These are phyloP conservation scores for Samia ricini DNA, from an alignment of 1,140 invertebrate genomes.

Conservation along the genomic window DNA sequence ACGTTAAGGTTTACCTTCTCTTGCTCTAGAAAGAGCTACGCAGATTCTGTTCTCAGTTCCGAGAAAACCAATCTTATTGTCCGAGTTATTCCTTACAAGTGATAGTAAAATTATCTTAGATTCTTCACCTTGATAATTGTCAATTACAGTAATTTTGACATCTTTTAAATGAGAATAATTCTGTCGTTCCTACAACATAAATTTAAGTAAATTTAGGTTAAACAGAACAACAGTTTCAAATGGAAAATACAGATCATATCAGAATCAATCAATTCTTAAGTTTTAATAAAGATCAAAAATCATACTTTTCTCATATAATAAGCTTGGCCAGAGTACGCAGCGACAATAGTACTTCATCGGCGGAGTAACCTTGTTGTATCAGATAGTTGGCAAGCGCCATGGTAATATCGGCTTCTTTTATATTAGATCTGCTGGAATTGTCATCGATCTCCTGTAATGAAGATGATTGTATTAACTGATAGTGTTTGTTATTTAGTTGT, in stretches of 20 bases:
- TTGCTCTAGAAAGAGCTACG: slow-evolving; percentile 90
- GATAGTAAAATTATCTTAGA: slow-evolving; percentile 91
- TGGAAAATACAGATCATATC: too few species aligned
- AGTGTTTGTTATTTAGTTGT: too few species aligned
- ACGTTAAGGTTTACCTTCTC: slow-evolving; percentile 79
- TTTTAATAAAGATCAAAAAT: not conserved
- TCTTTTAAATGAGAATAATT: slow-evolving; percentile 48
- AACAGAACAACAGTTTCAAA: too few species aligned
- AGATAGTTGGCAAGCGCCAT: slow-evolving; percentile 67
- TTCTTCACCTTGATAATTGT: slow-evolving; percentile 93
- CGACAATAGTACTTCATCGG: slow-evolving; percentile 82
- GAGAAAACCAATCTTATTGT: slow-evolving; percentile 88
- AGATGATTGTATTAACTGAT: too few species aligned
- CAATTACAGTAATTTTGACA: slow-evolving; percentile 84
- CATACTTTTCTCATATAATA: slow-evolving; percentile 70
- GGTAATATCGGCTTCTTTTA: not conserved
- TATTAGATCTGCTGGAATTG: not conserved
- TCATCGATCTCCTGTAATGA: not conserved
- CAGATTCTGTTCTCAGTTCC: slow-evolving; percentile 87
- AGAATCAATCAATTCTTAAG: not conserved
- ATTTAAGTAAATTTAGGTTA: not conserved
- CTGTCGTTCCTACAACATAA: slow-evolving; percentile 49
- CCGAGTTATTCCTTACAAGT: slow-evolving; percentile 85
- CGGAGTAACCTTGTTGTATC: slow-evolving; percentile 79
- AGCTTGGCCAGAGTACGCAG: slow-evolving; percentile 83